A percentile compares a stretch with the other conserved stretches of the same genome.
These are phyloP conservation scores for Coilia nasus DNA, from an alignment of 2,797 vertebrate species.

Conservation along the genomic window DNA sequence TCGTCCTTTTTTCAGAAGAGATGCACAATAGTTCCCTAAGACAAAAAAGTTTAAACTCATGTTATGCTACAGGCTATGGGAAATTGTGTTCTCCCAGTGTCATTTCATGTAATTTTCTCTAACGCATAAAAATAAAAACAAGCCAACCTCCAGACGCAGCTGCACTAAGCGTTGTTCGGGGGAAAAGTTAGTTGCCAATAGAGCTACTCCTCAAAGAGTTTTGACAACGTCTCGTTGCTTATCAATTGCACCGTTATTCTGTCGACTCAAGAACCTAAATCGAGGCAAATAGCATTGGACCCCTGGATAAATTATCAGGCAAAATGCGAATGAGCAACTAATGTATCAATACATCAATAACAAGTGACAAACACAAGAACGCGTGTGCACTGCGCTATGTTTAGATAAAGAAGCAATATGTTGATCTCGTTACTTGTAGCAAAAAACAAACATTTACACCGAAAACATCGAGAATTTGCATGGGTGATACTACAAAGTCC, in stretches of 20 bases:
- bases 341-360: constrained; percentile 28
- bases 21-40: not conserved
- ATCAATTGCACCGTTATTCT: constrained; percentile 28
- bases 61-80: not conserved
- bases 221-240: constrained; percentile 19
- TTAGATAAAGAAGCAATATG: not conserved
- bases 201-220: constrained; percentile 15
- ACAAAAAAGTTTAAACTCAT: not conserved
- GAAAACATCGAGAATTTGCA: not conserved
- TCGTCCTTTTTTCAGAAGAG: not conserved
- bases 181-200: constrained; percentile 12
- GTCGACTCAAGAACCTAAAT: not conserved
- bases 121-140: not conserved
- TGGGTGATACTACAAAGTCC: not conserved
- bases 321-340: constrained; percentile 25
- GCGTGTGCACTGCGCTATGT: not conserved
- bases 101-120: not conserved
- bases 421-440: not conserved
- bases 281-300: not conserved
- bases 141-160: not conserved
- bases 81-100: not conserved
- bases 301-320: not conserved
- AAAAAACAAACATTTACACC: constrained; percentile 12
- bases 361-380: constrained; percentile 24
- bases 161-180: not conserved